Percentiles rank a stretch among this genome's conserved stretches.
Evolutionary conservation across 2,888 invertebrate genomes (phyloP).

Genomic region (Mycalesis mineus): DNA sequence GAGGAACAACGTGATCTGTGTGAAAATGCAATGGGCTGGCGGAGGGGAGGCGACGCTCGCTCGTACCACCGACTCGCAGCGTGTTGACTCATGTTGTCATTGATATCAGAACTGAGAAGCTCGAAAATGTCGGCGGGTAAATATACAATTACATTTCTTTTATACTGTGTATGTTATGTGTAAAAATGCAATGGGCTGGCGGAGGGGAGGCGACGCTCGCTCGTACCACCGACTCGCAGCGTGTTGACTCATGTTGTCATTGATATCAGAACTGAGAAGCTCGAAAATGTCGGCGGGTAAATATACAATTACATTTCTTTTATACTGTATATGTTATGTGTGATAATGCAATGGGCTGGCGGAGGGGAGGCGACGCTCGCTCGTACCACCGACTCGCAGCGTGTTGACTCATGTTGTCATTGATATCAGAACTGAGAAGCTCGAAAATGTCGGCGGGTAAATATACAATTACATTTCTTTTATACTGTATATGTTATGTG

Average conservation of each 20-base stretch:
- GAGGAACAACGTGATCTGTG: slow-evolving; percentile 50
- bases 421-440: slow-evolving; percentile 40
- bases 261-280: slow-evolving; percentile 40
- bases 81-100: slow-evolving; percentile 39
- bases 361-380: slow-evolving; percentile 51
- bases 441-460: slow-evolving; percentile 71
- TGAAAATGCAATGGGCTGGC: slow-evolving; percentile 67
- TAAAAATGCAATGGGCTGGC: slow-evolving; percentile 67
- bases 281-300: slow-evolving; percentile 71
- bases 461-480: slow-evolving; percentile 21
- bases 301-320: slow-evolving; percentile 21
- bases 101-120: slow-evolving; percentile 40
- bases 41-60: slow-evolving; percentile 51
- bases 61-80: slow-evolving; percentile 45
- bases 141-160: slow-evolving; percentile 21
- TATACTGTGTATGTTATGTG: slow-evolving; percentile 46
- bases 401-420: slow-evolving; percentile 39
- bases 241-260: slow-evolving; percentile 39
- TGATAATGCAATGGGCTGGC: slow-evolving; percentile 67
- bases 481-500: slow-evolving; percentile 46
- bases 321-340: slow-evolving; percentile 46
- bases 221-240: slow-evolving; percentile 45
- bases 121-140: slow-evolving; percentile 71
- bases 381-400: slow-evolving; percentile 45
- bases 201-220: slow-evolving; percentile 51